Evolutionary conservation across 37 sponge, comb jelly and placozoan species (phyloP).

Genomic region (Halichondria panicea): DNA sequence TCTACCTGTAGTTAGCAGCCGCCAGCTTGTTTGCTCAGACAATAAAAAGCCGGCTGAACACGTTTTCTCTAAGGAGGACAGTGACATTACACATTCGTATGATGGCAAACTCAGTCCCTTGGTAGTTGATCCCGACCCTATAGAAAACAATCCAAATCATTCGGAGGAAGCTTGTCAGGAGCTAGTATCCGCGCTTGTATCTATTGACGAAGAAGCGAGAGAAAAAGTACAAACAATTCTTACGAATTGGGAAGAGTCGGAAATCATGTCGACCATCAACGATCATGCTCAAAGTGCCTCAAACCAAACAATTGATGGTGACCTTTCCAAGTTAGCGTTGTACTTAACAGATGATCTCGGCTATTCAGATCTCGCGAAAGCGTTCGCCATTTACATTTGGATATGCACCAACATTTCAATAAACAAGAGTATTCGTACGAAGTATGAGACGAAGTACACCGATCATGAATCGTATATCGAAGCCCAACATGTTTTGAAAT

Average conservation of each 20-base stretch:
- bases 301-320: not conserved
- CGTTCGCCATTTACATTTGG: constrained; percentile 23
- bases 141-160: too few relatives aligned
- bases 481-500: too few relatives aligned
- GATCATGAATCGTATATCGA: too few relatives aligned
- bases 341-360: not conserved
- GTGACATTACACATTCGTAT: too few relatives aligned
- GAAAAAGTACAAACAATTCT: not conserved
- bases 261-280: not conserved
- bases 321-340: not conserved
- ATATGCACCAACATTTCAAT: constrained; percentile 18
- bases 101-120: too few relatives aligned
- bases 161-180: not conserved
- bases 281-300: not conserved
- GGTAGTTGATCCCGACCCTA: too few relatives aligned
- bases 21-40: too few relatives aligned
- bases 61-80: too few relatives aligned
- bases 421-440: too few relatives aligned
- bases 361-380: constrained; percentile 2
- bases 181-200: not conserved
- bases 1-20: too few relatives aligned
- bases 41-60: too few relatives aligned
- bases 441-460: too few relatives aligned
- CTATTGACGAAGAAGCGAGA: not conserved
- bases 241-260: not conserved